Conservation (phyloP, 2,797 vertebrate species). For the Acomys russatus region DNA sequence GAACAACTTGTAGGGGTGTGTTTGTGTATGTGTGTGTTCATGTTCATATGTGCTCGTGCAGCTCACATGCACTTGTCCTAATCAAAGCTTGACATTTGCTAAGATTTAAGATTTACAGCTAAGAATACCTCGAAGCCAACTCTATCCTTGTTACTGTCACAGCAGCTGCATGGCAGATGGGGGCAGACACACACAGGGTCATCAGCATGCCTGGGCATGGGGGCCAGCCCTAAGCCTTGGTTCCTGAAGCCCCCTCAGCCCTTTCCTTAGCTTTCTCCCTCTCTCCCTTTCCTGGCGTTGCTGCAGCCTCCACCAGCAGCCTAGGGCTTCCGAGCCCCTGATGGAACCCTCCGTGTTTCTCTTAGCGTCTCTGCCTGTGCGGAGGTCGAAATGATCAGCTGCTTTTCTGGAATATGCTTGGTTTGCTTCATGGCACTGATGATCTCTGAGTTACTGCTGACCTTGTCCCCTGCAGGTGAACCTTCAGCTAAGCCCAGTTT, state of each 20-base stretch:
- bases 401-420: slow-evolving; percentile 96
- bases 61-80: background rate
- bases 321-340: background rate
- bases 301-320: background rate
- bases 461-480: slow-evolving; percentile 90
- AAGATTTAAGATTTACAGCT: slow-evolving; percentile 84
- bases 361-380: slow-evolving; percentile 96
- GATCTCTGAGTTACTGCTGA: slow-evolving; percentile 95
- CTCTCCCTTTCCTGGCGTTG: background rate
- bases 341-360: slow-evolving; percentile 94
- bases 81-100: slow-evolving; percentile 82
- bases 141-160: background rate
- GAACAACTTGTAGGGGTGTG: background rate
- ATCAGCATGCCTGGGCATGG: background rate
- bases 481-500: background rate
- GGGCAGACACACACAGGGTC: background rate
- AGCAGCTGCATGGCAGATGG: background rate
- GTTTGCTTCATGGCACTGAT: slow-evolving; percentile 95
- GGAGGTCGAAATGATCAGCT: slow-evolving; percentile 93
- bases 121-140: slow-evolving; percentile 81
- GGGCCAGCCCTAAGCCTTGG: background rate
- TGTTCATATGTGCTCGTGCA: background rate
- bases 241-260: background rate
- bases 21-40: too few relatives aligned
- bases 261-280: background rate